Conservation (phyloP, 2,888 invertebrate genomes). For the Andrena camellia region DNA sequence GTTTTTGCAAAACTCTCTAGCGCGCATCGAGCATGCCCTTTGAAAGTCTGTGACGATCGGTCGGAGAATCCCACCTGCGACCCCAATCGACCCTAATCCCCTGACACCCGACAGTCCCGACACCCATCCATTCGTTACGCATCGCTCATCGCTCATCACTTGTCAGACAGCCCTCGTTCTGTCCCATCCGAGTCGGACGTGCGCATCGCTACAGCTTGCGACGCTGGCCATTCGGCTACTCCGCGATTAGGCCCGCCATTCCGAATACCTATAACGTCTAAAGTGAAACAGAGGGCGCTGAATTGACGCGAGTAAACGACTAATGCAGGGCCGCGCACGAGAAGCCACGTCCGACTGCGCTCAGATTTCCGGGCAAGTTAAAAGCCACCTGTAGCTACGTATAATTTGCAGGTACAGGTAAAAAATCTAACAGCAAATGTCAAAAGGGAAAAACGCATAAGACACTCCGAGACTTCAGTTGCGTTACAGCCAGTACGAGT, state of each 20-base stretch:
- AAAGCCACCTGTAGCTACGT: conserved; percentile 63
- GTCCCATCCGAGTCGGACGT: conserved; percentile 3
- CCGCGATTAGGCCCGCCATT: not conserved
- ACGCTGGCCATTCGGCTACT: too few species aligned
- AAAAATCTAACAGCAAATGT: conserved; percentile 85
- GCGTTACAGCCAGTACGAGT: conserved; percentile 86
- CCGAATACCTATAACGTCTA: not conserved
- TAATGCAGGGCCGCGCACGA: not conserved
- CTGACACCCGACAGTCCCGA: too few species aligned
- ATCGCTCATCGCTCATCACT: not conserved
- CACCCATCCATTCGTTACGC: not conserved
- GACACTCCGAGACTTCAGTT: conserved; percentile 89
- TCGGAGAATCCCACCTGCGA: too few species aligned
- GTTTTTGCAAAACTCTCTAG: not conserved
- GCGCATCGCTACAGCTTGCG: not conserved
- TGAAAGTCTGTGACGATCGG: conserved; percentile 3
- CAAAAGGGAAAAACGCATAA: conserved; percentile 87
- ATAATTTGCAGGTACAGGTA: conserved; percentile 85
- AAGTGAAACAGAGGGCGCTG: too few species aligned
- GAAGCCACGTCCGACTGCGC: conserved; percentile 33
- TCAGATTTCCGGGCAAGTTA: conserved; percentile 10
- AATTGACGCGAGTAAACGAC: not conserved
- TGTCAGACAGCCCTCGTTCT: not conserved
- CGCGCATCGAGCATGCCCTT: conserved; percentile 33
- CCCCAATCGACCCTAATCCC: too few species aligned